phyloP scores from a whole-genome alignment of 2,888 invertebrate species.

The Patella caerulea region DNA sequence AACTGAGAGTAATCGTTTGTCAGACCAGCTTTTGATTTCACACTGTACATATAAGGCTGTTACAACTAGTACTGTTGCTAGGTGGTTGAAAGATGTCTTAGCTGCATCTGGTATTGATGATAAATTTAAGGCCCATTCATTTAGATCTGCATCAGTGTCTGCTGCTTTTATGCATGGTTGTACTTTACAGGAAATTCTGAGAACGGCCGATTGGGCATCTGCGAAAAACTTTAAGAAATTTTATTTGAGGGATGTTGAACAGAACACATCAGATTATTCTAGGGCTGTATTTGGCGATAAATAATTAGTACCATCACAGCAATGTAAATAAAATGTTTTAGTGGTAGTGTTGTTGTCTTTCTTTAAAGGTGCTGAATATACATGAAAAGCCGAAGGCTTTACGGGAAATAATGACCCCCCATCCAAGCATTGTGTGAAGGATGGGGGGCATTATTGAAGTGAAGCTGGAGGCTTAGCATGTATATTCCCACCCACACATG shows the following conservation, averaged over 20 bases:
- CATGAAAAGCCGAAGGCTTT: background rate
- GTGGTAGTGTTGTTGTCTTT: background rate
- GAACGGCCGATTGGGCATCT: background rate
- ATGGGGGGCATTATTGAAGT: background rate
- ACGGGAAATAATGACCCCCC: background rate
- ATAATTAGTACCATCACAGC: no score
- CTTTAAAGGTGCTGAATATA: slow-evolving; percentile 3
- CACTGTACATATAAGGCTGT: background rate
- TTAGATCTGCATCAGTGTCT: slow-evolving; percentile 16
- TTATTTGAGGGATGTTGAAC: background rate
- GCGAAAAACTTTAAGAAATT: background rate
- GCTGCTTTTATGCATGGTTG: background rate
- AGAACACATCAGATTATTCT: background rate
- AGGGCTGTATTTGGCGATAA: no score
- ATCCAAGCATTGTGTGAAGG: background rate
- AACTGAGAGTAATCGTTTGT: background rate
- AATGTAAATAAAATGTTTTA: background rate
- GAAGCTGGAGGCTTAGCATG: no score
- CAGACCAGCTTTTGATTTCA: background rate
- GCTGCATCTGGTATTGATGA: slow-evolving; percentile 19
- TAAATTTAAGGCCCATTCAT: slow-evolving; percentile 25
- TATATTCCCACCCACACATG: no score
- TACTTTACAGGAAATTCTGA: background rate
- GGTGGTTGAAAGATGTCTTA: slow-evolving; percentile 10
- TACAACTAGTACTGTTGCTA: background rate